Conservation (phyloP, 2,113 vertebrate genomes). For the Caranx melampygus region DNA sequence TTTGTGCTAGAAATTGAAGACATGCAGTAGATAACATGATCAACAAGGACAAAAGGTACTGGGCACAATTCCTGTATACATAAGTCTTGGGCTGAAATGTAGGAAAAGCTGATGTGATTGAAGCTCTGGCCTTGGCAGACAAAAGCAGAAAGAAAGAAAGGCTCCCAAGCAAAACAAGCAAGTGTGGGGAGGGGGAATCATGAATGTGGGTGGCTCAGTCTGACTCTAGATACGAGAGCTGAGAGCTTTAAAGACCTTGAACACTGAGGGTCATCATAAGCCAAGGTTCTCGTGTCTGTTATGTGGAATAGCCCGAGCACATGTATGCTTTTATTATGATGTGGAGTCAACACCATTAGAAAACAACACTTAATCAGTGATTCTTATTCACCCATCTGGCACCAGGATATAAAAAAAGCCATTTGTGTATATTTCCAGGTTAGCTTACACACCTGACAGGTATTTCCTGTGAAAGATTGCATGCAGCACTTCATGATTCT, state of each 20-base stretch:
- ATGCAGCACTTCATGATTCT: conserved; percentile 3
- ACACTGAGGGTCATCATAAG: conserved; percentile 62
- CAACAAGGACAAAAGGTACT: conserved; percentile 29
- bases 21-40: conserved; percentile 30
- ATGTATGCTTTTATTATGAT: conserved; percentile 18
- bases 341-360: background rate
- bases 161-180: conserved; percentile 1
- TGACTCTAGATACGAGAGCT: conserved; percentile 56
- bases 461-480: conserved; percentile 18
- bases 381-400: background rate
- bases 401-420: conserved; percentile 6
- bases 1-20: conserved; percentile 21
- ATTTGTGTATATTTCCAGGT: conserved; percentile 8
- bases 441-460: background rate
- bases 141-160: conserved; percentile 57
- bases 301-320: conserved; percentile 5
- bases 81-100: conserved; percentile 25
- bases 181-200: conserved; percentile 62
- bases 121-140: conserved; percentile 71
- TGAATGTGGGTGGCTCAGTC: conserved; percentile 63
- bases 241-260: conserved; percentile 68
- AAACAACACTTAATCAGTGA: conserved; percentile 8
- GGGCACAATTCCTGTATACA: background rate
- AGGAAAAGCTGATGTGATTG: conserved; percentile 8
- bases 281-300: conserved; percentile 56